Evolutionary conservation across 1,140 invertebrate species (phyloP).

Genomic region (Thaumetopoea pityocampa): DNA sequence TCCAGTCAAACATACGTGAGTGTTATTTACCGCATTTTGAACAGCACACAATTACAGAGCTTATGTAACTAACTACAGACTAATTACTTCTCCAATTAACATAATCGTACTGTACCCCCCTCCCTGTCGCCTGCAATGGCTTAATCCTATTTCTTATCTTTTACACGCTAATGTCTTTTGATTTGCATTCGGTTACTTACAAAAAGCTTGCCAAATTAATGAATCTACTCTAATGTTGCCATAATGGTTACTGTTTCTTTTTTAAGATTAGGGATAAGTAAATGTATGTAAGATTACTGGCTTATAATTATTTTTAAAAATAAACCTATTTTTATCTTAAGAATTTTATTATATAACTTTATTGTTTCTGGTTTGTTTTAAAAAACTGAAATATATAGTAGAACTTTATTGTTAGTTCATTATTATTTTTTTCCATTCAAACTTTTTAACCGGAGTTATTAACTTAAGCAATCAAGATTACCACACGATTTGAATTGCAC

Average conservation of each 20-base stretch:
- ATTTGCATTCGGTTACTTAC: slow-evolving; percentile 59
- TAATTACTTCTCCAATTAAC: slow-evolving; percentile 45
- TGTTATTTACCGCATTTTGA: neutral
- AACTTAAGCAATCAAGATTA: too few species aligned
- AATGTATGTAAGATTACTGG: too few species aligned
- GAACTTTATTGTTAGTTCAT: too few species aligned
- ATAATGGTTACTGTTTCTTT: neutral
- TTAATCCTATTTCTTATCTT: slow-evolving; percentile 70
- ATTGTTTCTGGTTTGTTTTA: too few species aligned
- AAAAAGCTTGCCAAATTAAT: slow-evolving; percentile 31
- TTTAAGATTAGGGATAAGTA: too few species aligned
- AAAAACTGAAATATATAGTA: too few species aligned
- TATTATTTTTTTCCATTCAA: too few species aligned
- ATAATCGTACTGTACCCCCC: slow-evolving; percentile 20
- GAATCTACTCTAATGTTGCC: slow-evolving; percentile 9
- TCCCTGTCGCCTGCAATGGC: slow-evolving; percentile 17
- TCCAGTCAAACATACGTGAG: neutral
- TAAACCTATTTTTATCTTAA: too few species aligned
- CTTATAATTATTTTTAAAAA: too few species aligned
- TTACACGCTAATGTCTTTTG: slow-evolving; percentile 57
- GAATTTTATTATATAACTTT: too few species aligned
- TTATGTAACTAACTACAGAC: slow-evolving; percentile 17
- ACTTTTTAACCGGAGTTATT: too few species aligned
- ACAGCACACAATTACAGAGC: neutral
- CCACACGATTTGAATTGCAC: too few species aligned